Percentiles rank a stretch among this genome's conserved stretches.
phyloP scores from a whole-genome alignment of 2,888 invertebrate species.

The Melanchra persicariae region DNA sequence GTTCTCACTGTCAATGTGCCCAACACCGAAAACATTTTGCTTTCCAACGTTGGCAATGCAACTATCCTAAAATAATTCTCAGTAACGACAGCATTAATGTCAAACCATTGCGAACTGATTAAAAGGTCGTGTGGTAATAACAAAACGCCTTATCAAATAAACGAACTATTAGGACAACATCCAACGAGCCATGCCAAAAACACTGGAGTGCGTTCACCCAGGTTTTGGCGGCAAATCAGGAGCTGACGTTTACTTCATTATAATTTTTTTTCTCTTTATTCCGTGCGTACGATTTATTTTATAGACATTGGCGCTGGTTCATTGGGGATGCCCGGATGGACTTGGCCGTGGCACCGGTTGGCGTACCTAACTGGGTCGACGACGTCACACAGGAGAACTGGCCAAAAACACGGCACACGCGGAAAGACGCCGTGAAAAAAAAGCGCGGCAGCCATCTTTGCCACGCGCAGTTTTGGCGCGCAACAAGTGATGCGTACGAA shows the following conservation, averaged over 20 bases:
- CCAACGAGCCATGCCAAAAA: constrained; percentile 88
- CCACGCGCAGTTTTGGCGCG: constrained; percentile 81
- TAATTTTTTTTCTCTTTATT: constrained; percentile 86
- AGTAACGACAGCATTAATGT: constrained; percentile 46
- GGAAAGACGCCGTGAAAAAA: constrained; percentile 87
- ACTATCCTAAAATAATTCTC: constrained; percentile 43
- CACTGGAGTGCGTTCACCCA: constrained; percentile 89
- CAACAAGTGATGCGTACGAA: constrained; percentile 72
- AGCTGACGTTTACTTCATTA: constrained; percentile 87
- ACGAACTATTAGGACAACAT: constrained; percentile 88
- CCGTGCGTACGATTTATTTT: constrained; percentile 88
- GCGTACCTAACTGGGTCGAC: constrained; percentile 89
- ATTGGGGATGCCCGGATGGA: constrained; percentile 89
- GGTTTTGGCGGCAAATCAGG: constrained; percentile 88
- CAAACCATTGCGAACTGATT: constrained; percentile 54
- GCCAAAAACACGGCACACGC: constrained; percentile 89
- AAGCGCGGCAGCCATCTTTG: constrained; percentile 81
- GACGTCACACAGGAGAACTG: constrained; percentile 87
- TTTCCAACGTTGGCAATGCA: constrained; percentile 49
- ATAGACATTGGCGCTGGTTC: constrained; percentile 91
- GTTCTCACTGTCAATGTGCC: constrained; percentile 51
- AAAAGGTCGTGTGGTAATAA: constrained; percentile 69
- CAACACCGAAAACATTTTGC: constrained; percentile 39
- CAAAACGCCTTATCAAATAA: constrained; percentile 84
- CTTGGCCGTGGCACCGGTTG: constrained; percentile 90